These are phyloP conservation scores for Sebastes cheni DNA, from an alignment of 2,797 vertebrate species.

Conservation along the genomic window DNA sequence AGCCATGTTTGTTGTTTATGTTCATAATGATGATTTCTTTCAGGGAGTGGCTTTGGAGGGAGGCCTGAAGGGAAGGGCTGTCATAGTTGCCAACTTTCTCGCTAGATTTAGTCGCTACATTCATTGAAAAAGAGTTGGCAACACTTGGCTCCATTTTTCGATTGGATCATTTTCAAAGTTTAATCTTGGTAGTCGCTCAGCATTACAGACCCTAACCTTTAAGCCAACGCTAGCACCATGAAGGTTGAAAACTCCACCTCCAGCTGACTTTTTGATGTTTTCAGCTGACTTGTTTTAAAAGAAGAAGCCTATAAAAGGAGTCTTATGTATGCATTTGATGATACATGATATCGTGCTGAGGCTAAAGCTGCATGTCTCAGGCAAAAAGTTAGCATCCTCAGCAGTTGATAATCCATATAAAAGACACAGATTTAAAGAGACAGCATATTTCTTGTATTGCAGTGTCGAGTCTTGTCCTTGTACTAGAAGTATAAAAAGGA, in stretches of 20 bases:
- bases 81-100: no score
- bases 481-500: not conserved
- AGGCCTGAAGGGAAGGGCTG: no score
- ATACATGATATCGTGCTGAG: not conserved
- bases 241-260: not conserved
- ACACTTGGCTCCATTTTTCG: no score
- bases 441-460: not conserved
- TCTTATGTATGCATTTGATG: not conserved
- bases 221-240: not conserved
- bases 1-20: no score
- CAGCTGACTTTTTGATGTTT: not conserved
- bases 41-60: rapidly evolving
- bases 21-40: no score
- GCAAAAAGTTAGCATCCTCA: not conserved
- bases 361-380: not conserved
- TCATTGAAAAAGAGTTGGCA: no score
- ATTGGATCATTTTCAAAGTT: no score
- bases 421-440: not conserved
- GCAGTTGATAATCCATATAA: not conserved
- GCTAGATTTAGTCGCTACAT: no score
- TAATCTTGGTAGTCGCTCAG: no score
- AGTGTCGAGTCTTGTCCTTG: not conserved
- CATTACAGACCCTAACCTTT: not conserved
- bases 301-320: not conserved
- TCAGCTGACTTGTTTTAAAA: not conserved